Percentiles rank a stretch among this genome's conserved stretches.
These are phyloP conservation scores for Cheilosia urbana DNA, from an alignment of 2,888 invertebrate species.

Conservation along the genomic window DNA sequence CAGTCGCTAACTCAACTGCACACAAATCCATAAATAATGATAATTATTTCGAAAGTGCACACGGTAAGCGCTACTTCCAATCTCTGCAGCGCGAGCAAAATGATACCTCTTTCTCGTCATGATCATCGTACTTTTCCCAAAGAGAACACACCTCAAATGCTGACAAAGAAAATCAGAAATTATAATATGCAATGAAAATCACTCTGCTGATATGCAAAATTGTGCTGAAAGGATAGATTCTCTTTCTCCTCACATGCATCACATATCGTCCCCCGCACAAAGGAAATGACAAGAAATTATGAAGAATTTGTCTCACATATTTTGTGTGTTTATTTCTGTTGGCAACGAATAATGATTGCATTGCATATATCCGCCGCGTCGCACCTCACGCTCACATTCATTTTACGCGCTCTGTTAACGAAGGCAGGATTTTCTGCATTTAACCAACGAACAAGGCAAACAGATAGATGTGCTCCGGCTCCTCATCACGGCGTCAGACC, in stretches of 20 bases:
- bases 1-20: constrained; percentile 52
- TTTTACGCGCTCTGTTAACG: constrained; percentile 65
- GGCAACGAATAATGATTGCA: constrained; percentile 66
- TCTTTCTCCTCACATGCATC: constrained; percentile 45
- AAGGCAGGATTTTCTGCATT: constrained; percentile 51
- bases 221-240: constrained; percentile 37
- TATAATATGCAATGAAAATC: constrained; percentile 45
- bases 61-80: constrained; percentile 68
- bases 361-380: constrained; percentile 44
- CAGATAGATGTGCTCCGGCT: constrained; percentile 1
- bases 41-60: constrained; percentile 65
- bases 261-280: constrained; percentile 24
- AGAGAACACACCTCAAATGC: constrained; percentile 53
- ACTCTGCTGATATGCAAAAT: constrained; percentile 67
- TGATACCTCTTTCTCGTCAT: constrained; percentile 32
- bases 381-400: constrained; percentile 41
- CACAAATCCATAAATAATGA: constrained; percentile 69
- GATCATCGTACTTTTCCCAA: neutral
- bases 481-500: constrained; percentile 35
- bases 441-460: constrained; percentile 22
- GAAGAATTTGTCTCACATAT: constrained; percentile 26
- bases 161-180: constrained; percentile 54
- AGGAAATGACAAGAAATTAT: constrained; percentile 50
- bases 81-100: constrained; percentile 20
- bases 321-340: constrained; percentile 7